A percentile compares a stretch with the other conserved stretches of the same genome.
Evolutionary conservation across 37 sponge, comb jelly and placozoan species (phyloP).

Genomic region (Ianthella basta): DNA sequence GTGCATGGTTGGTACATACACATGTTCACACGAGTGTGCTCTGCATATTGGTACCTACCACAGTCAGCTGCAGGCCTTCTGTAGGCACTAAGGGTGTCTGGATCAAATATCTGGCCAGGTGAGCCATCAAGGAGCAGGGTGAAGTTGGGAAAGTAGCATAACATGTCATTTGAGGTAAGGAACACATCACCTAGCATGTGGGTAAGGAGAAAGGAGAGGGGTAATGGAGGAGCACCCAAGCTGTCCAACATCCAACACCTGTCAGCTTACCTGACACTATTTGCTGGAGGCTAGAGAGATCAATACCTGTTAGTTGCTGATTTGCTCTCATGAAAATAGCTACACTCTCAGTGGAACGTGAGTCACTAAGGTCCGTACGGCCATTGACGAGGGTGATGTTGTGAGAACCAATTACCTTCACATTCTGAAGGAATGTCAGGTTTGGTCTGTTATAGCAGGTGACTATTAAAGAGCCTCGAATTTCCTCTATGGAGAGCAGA

Average conservation of each 20-base stretch:
- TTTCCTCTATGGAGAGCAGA: slow-evolving; percentile 52
- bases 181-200: slow-evolving; percentile 31
- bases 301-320: neutral
- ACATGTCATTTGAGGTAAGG: slow-evolving; percentile 18
- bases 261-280: no score
- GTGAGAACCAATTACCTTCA: slow-evolving; percentile 32
- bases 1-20: no score
- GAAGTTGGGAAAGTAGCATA: slow-evolving; percentile 60
- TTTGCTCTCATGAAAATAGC: neutral
- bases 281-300: neutral
- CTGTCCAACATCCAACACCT: no score
- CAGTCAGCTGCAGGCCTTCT: slow-evolving; percentile 18
- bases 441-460: neutral
- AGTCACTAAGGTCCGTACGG: neutral
- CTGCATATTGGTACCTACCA: neutral
- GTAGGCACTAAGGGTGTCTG: neutral
- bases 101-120: neutral
- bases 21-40: neutral
- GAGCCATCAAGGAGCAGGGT: neutral
- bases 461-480: slow-evolving; percentile 51
- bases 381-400: neutral
- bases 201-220: slow-evolving; percentile 41
- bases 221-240: no score
- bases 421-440: slow-evolving; percentile 56
- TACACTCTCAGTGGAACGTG: neutral